phyloP scores from a whole-genome alignment of 2,888 invertebrate genomes.

The Andrena bucephala region DNA sequence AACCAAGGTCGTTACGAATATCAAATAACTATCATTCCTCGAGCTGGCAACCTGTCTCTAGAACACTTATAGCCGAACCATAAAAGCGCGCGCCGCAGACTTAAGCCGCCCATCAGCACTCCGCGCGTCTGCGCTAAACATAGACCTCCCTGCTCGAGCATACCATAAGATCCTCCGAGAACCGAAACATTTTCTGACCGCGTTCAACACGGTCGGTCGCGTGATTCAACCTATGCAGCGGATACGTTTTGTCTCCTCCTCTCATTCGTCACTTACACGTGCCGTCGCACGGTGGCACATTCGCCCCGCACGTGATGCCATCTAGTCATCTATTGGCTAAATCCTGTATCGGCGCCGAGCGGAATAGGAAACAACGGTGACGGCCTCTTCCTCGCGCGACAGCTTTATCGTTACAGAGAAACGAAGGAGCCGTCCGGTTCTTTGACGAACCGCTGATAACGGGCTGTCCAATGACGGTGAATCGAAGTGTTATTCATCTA shows the following conservation, averaged over 20 bases:
- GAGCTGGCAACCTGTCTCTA: conserved; percentile 20
- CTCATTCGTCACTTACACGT: conserved; percentile 50
- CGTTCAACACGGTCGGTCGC: conserved; percentile 9
- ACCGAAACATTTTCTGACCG: neutral
- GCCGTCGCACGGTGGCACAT: conserved; percentile 23
- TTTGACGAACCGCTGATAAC: neutral
- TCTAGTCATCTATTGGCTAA: conserved; percentile 40
- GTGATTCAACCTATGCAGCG: conserved; percentile 51
- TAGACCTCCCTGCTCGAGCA: conserved; percentile 5
- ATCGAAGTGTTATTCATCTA: neutral
- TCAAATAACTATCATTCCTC: conserved; percentile 7
- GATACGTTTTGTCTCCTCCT: conserved; percentile 57
- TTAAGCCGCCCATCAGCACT: conserved; percentile 24
- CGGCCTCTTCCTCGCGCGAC: neutral
- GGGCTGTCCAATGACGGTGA: neutral
- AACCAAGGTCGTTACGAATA: neutral
- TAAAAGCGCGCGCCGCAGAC: conserved; percentile 19
- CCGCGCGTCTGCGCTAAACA: conserved; percentile 24
- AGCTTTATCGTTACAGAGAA: neutral
- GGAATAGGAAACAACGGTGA: conserved; percentile 1
- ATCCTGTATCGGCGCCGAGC: neutral
- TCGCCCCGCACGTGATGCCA: conserved; percentile 47
- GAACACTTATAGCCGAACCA: conserved; percentile 14
- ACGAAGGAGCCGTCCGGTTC: neutral
- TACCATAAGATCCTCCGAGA: conserved; percentile 8